Conservation (phyloP, 2,888 invertebrate species). For the Oscheius myriophilus region DNA sequence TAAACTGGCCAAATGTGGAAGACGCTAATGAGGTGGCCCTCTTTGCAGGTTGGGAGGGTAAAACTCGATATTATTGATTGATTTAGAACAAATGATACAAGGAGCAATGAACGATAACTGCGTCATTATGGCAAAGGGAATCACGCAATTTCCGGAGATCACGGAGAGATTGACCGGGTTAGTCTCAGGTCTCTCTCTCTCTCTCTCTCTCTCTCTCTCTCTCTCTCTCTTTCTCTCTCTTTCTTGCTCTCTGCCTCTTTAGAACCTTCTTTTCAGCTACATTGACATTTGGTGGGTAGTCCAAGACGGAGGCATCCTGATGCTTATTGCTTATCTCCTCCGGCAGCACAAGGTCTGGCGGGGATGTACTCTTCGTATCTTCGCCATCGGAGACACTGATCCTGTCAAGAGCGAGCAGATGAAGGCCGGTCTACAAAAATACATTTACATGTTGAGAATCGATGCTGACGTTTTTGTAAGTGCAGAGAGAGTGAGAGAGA, state of each 20-base stretch:
- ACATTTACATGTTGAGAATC: conserved; percentile 91
- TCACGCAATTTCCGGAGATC: conserved; percentile 89
- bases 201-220: too few species aligned
- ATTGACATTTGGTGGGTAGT: conserved; percentile 99
- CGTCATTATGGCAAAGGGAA: conserved; percentile 93
- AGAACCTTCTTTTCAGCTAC: conserved; percentile 73
- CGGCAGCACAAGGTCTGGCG: conserved; percentile 94
- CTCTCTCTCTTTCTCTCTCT: too few species aligned
- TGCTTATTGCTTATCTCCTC: conserved; percentile 80
- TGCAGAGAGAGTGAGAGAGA: conserved; percentile 1
- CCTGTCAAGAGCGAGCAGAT: conserved; percentile 76
- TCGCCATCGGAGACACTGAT: conserved; percentile 98
- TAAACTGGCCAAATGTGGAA: conserved; percentile 90
- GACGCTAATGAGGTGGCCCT: conserved; percentile 55
- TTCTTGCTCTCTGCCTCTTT: too few species aligned
- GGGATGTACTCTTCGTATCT: conserved; percentile 96
- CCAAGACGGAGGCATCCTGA: conserved; percentile 94
- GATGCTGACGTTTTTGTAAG: conserved; percentile 82
- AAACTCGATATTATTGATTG: neutral
- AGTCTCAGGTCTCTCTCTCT: neutral
- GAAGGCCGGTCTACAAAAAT: conserved; percentile 97
- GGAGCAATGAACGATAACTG: conserved; percentile 92
- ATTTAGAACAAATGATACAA: conserved; percentile 73
- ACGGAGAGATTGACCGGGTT: conserved; percentile 85
- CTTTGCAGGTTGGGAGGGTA: conserved; percentile 46